phyloP scores from a whole-genome alignment of 35 echinoderm and acorn worm species.

The Chiridota heheva region DNA sequence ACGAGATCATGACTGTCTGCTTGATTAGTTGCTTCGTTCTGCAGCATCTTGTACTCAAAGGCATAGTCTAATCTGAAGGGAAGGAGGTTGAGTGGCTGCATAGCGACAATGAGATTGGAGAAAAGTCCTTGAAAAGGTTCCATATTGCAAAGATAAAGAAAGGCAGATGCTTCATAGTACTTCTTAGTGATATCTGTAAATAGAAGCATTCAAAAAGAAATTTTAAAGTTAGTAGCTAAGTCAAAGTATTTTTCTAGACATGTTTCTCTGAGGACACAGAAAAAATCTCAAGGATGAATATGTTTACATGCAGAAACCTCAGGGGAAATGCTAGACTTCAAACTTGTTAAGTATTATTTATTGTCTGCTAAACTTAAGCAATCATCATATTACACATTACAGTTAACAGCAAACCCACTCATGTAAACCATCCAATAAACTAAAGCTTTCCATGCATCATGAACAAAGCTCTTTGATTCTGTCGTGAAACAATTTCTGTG shows the following conservation, averaged over 20 bases:
- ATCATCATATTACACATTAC: too few relatives aligned
- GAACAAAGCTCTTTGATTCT: too few relatives aligned
- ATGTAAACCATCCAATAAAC: too few relatives aligned
- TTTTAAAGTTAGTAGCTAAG: background rate
- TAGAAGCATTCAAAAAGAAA: background rate
- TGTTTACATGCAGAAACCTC: too few relatives aligned
- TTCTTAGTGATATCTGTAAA: slow-evolving; percentile 70
- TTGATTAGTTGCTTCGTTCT: background rate
- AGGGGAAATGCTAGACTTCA: too few relatives aligned
- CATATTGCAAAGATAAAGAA: slow-evolving; percentile 80
- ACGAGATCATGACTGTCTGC: too few relatives aligned
- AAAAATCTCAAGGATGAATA: background rate
- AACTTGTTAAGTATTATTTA: too few relatives aligned
- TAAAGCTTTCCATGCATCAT: too few relatives aligned
- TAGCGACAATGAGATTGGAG: slow-evolving; percentile 53
- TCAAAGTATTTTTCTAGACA: background rate
- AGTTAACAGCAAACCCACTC: too few relatives aligned
- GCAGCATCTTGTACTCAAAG: slow-evolving; percentile 48
- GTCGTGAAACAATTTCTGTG: too few relatives aligned
- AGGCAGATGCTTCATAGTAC: slow-evolving; percentile 79
- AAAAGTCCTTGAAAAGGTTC: slow-evolving; percentile 58
- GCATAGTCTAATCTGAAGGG: slow-evolving; percentile 77
- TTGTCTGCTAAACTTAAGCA: too few relatives aligned
- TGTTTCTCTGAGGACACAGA: background rate
- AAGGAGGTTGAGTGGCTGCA: slow-evolving; percentile 67